Evolutionary conservation across 2,888 invertebrate species (phyloP).

Genomic region (Onchidella celtica): DNA sequence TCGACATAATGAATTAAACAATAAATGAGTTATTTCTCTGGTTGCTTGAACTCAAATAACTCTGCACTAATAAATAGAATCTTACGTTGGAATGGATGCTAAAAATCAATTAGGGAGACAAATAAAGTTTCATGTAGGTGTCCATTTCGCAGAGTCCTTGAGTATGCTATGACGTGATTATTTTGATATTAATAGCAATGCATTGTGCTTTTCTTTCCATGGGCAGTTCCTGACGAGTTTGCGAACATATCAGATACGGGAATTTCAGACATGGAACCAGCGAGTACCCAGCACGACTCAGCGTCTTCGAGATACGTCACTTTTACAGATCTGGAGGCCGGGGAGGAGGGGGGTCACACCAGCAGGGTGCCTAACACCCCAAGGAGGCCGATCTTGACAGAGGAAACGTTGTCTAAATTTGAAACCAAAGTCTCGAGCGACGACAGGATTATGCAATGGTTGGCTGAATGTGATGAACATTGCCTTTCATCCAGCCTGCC

Average conservation of each 20-base stretch:
- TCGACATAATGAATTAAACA: no score
- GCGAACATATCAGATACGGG: constrained; percentile 39
- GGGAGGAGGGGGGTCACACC: background rate
- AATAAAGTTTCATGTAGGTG: no score
- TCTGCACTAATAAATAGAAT: no score
- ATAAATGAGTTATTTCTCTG: no score
- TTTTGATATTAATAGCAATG: no score
- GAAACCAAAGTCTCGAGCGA: constrained; percentile 11
- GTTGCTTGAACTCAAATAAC: no score
- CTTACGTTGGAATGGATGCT: no score
- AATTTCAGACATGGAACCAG: constrained; percentile 16
- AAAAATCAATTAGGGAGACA: no score
- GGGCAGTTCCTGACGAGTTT: constrained; percentile 36
- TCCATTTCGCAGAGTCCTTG: no score
- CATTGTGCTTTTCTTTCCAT: background rate
- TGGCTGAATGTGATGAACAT: constrained; percentile 34
- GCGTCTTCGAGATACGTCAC: constrained; percentile 14
- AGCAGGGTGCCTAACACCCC: constrained; percentile 29
- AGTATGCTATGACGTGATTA: no score
- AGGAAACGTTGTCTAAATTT: constrained; percentile 10
- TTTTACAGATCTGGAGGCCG: constrained; percentile 41
- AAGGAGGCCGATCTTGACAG: constrained; percentile 24
- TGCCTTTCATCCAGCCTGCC: constrained; percentile 15
- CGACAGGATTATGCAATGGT: constrained; percentile 41
- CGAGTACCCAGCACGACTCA: constrained; percentile 1